Conservation (phyloP, 1,140 invertebrate species). For the Idris sp. region DNA sequence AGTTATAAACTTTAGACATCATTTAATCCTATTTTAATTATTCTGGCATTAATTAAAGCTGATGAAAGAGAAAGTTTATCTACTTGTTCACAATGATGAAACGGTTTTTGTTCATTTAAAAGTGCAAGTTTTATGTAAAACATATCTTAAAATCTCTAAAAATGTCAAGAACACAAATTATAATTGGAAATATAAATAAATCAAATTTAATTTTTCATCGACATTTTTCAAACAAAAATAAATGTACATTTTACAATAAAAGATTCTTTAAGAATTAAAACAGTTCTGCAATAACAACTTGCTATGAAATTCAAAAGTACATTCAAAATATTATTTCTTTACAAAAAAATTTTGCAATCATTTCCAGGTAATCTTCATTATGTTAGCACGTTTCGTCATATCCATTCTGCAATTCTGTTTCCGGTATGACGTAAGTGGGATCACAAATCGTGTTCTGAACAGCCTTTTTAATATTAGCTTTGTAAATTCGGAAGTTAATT, state of each 20-base stretch:
- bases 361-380: not conserved
- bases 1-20: too few species aligned
- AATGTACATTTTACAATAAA: too few species aligned
- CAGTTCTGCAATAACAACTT: too few species aligned
- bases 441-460: slow-evolving; percentile 85
- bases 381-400: slow-evolving; percentile 72
- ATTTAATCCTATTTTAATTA: too few species aligned
- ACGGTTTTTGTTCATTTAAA: not conserved
- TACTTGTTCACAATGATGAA: slow-evolving; percentile 6
- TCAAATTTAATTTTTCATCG: too few species aligned
- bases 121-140: slow-evolving; percentile 8
- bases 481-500: slow-evolving; percentile 85
- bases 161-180: too few species aligned
- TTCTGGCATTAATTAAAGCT: not conserved
- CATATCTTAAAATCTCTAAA: too few species aligned
- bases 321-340: too few species aligned
- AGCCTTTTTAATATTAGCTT: slow-evolving; percentile 80
- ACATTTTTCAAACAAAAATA: too few species aligned
- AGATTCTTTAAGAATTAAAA: too few species aligned
- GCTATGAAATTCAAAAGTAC: too few species aligned
- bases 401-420: slow-evolving; percentile 57
- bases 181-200: too few species aligned
- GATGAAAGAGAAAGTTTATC: slow-evolving; percentile 12
- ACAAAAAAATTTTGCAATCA: not conserved
- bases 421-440: slow-evolving; percentile 75